Conservation (phyloP, 2,797 vertebrate species). For the Dendrocincla tyrannina region DNA sequence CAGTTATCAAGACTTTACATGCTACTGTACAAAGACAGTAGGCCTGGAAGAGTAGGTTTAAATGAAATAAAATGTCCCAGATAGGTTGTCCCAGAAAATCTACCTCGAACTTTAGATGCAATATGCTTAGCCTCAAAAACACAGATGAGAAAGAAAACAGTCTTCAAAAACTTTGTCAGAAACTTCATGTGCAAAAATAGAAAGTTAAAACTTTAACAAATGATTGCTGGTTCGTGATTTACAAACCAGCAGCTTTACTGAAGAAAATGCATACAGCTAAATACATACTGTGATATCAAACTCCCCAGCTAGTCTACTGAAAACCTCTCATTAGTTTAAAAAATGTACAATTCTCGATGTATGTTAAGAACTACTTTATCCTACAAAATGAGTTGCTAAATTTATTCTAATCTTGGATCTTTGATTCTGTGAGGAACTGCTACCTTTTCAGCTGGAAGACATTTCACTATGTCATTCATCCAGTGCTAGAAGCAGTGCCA, state of each 20-base stretch:
- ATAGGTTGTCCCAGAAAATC: slow-evolving; percentile 43
- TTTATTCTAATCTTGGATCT: neutral
- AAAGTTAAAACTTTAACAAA: slow-evolving; percentile 14
- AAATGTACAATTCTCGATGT: neutral
- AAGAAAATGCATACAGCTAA: slow-evolving; percentile 5
- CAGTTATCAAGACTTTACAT: neutral
- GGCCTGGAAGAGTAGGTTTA: neutral
- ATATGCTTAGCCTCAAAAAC: neutral
- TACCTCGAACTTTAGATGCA: neutral
- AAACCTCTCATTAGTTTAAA: neutral
- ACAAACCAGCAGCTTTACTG: neutral
- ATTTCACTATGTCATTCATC: neutral
- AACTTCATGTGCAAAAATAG: neutral
- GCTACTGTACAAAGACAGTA: neutral
- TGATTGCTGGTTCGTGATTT: neutral
- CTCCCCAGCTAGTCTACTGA: neutral
- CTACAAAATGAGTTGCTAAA: neutral
- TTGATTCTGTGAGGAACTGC: neutral
- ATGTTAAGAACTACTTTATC: neutral
- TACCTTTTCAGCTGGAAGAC: neutral
- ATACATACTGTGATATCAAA: neutral
- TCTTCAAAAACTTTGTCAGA: slow-evolving; percentile 26
- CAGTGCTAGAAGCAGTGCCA: neutral
- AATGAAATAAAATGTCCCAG: slow-evolving; percentile 11
- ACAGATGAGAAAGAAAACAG: slow-evolving; percentile 10